Evolutionary conservation across 2,888 invertebrate genomes (phyloP).

Genomic region (Baccha elongata): DNA sequence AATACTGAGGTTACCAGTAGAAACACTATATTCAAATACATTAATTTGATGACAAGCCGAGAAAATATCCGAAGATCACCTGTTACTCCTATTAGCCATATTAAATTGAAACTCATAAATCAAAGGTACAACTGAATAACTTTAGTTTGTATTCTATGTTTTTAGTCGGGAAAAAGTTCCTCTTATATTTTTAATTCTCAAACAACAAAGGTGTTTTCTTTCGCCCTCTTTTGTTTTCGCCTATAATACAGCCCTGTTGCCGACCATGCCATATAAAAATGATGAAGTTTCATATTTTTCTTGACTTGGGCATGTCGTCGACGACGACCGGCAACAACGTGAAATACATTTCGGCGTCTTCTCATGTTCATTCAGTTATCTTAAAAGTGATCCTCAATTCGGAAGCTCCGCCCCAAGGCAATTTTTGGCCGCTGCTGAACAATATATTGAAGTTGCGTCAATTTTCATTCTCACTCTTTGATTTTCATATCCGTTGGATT

Average conservation of each 20-base stretch:
- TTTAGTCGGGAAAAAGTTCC: no score
- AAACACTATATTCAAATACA: no score
- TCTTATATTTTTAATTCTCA: no score
- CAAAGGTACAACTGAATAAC: no score
- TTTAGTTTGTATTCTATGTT: no score
- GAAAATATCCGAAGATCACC: no score
- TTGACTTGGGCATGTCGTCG: slow-evolving; percentile 4
- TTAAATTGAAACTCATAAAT: no score
- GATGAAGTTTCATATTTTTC: slow-evolving; percentile 67
- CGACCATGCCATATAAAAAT: slow-evolving; percentile 27
- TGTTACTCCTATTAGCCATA: no score
- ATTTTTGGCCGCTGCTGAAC: slow-evolving; percentile 43
- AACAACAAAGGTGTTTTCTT: no score
- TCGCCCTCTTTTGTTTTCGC: neutral
- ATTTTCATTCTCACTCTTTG: slow-evolving; percentile 1
- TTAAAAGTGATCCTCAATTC: slow-evolving; percentile 75
- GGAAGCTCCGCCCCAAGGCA: slow-evolving; percentile 77
- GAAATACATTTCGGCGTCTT: slow-evolving; percentile 65
- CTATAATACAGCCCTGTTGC: neutral
- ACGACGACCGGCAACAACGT: neutral
- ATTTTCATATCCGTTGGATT: slow-evolving; percentile 2
- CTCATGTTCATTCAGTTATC: slow-evolving; percentile 75
- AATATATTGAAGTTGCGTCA: slow-evolving; percentile 48
- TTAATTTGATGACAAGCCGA: no score
- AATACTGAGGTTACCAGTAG: no score